A percentile compares a stretch with the other conserved stretches of the same genome.
Conservation (phyloP, 2,797 vertebrate genomes). For the Erpetoichthys calabaricus region DNA sequence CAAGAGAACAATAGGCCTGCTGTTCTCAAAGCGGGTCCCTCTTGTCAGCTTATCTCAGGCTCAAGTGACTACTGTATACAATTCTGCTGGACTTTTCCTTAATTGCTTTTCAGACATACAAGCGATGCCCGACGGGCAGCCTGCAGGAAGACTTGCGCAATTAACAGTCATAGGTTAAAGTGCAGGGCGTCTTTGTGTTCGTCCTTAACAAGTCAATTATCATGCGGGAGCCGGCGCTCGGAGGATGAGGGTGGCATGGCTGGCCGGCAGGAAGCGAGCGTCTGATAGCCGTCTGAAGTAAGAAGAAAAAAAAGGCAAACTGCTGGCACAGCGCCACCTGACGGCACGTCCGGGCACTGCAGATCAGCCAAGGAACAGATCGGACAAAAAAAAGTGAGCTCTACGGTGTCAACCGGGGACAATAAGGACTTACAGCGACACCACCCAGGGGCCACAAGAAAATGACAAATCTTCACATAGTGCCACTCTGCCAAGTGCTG, state of each 20-base stretch:
- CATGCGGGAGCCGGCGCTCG: slow-evolving; percentile 10
- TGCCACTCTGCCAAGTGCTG: no score
- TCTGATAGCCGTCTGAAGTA: no score
- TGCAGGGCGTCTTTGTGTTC: slow-evolving; percentile 17
- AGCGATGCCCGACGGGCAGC: slow-evolving; percentile 23
- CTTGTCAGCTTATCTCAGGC: slow-evolving; percentile 17
- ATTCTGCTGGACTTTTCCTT: slow-evolving; percentile 23
- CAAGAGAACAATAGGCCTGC: slow-evolving; percentile 12
- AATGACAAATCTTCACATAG: no score
- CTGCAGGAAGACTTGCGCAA: slow-evolving; percentile 11
- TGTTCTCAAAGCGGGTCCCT: slow-evolving; percentile 21
- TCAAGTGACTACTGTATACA: slow-evolving; percentile 15
- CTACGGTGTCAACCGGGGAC: no score
- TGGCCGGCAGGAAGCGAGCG: no score
- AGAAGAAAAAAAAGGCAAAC: no score
- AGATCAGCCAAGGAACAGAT: no score
- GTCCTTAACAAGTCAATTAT: slow-evolving; percentile 16
- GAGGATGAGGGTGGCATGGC: neutral
- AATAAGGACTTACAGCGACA: no score
- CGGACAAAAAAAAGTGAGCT: no score
- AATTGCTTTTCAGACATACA: slow-evolving; percentile 22
- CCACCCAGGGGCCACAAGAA: no score
- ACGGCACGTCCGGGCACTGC: no score
- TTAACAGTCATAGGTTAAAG: slow-evolving; percentile 16
- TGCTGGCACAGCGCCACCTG: no score